Evolutionary conservation across 1,140 invertebrate species (phyloP), one percentile per base, ranked within the genome.

Genomic region (Scaptomyza pallida): DNA sequence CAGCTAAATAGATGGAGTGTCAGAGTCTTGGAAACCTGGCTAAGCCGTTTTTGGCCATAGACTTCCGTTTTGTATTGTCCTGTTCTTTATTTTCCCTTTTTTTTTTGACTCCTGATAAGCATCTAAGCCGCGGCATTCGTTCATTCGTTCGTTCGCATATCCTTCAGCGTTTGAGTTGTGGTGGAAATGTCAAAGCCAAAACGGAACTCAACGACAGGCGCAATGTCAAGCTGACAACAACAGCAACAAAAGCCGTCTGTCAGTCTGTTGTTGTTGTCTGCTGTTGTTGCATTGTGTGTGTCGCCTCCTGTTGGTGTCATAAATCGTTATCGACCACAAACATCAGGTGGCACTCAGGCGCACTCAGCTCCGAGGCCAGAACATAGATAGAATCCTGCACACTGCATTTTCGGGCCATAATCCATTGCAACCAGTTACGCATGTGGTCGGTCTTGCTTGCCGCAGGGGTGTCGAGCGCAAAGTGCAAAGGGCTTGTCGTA

Each of bases 251-350:
- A 67, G 79, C 55, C 59, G 73, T 60, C 47, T 68, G 63, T 70
- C 59, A 59, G 48, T 65, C 33, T 30, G 41, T 13, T 54, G 55
- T 54, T 65, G 61, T 50, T 72, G 54, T 30, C 35, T 75, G 75
- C 55, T 60, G 37, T 41, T 67, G 63, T 41, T 72, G 80, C 48
- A 35, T 51, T 51, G 48, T 51, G 30, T 51, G 59, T 26, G 23
- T 26, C 23, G 23, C 23, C 23, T 26, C 23, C 47, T 74, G 61
- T 63, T 73, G 81, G 81, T 89, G 81, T 86, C 86, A 90, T 90
- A 89, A 90, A 90, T 90, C 82, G 88, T 90, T 90, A 90, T 90
- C 88, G 88, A 81, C 82, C 82, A 81, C 88, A 75, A 88, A 82
- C 88, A 90, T 90, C 88, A 90, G 88, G 88, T 90, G 88, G 76